These are phyloP conservation scores for Prosopocoilus inquinatus DNA, from an alignment of 2,888 invertebrate genomes.

Conservation along the genomic window DNA sequence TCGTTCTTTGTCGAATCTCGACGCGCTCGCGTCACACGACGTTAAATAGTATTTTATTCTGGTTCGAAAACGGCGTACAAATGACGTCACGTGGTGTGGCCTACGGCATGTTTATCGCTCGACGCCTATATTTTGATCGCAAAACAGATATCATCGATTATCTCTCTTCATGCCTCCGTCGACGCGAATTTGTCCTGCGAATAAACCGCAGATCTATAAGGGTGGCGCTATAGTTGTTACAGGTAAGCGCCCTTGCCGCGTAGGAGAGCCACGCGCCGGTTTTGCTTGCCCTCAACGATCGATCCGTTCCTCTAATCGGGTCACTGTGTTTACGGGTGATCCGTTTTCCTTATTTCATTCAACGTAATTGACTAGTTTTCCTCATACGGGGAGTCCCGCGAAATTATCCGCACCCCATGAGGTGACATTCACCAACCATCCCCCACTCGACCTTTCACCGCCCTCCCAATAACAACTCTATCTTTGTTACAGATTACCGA, in stretches of 20 bases:
- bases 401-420: no score
- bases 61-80: no score
- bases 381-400: no score
- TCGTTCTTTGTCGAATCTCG: no score
- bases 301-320: slow-evolving; percentile 49
- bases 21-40: no score
- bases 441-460: not conserved
- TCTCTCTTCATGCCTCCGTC: no score
- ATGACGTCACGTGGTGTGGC: no score
- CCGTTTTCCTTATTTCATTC: slow-evolving; percentile 24
- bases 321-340: slow-evolving; percentile 53
- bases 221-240: slow-evolving; percentile 37
- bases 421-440: not conserved
- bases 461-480: no score
- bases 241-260: slow-evolving; percentile 47
- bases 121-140: slow-evolving; percentile 1
- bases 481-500: not conserved
- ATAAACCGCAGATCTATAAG: slow-evolving; percentile 17
- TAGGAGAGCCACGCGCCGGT: slow-evolving; percentile 50
- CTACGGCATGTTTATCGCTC: no score
- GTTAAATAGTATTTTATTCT: no score
- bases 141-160: no score
- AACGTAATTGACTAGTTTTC: no score
- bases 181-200: not conserved
- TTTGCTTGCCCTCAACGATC: slow-evolving; percentile 49